Conservation (phyloP, 30 jellyfish, hydroid and myxozoan species). For the Sanderia malayensis region DNA sequence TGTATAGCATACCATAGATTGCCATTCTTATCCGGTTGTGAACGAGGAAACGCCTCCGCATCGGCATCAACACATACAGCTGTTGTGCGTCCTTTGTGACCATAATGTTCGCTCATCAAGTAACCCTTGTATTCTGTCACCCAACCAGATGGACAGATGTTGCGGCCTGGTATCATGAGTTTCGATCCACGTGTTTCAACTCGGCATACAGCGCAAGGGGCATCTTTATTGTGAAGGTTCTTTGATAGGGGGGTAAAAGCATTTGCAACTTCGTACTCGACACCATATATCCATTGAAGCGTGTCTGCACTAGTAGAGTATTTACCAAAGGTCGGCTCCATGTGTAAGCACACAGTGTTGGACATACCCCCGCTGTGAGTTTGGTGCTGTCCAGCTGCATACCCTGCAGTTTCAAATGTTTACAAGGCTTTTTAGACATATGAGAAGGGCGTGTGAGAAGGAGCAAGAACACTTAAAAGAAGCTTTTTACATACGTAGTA, state of each 20-base stretch:
- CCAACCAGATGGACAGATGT: conserved; percentile 89
- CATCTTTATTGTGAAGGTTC: conserved; percentile 49
- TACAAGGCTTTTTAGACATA: too few species aligned
- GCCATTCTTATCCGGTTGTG: conserved; percentile 24
- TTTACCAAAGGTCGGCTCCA: conserved; percentile 44
- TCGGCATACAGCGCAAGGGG: conserved; percentile 80
- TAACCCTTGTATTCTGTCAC: conserved; percentile 76
- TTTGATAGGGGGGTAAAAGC: conserved; percentile 26
- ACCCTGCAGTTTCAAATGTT: too few species aligned
- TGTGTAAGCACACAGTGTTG: conserved; percentile 83
- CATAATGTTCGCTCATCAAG: conserved; percentile 75
- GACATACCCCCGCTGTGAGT: conserved; percentile 91
- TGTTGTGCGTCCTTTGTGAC: conserved; percentile 71
- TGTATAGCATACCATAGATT: conserved; percentile 46
- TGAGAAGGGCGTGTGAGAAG: too few species aligned
- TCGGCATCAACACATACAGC: conserved; percentile 84
- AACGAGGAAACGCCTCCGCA: conserved; percentile 35
- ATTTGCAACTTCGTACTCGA: conserved; percentile 56
- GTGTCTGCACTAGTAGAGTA: conserved; percentile 53
- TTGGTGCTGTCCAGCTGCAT: conserved; percentile 74
- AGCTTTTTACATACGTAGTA: too few species aligned
- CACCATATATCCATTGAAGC: conserved; percentile 59
- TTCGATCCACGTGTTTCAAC: conserved; percentile 56
- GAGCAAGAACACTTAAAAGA: too few species aligned
- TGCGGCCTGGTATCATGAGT: conserved; percentile 90